These are phyloP conservation scores for Poeciliopsis gracilis DNA, from an alignment of 2,797 vertebrate genomes.

Conservation along the genomic window DNA sequence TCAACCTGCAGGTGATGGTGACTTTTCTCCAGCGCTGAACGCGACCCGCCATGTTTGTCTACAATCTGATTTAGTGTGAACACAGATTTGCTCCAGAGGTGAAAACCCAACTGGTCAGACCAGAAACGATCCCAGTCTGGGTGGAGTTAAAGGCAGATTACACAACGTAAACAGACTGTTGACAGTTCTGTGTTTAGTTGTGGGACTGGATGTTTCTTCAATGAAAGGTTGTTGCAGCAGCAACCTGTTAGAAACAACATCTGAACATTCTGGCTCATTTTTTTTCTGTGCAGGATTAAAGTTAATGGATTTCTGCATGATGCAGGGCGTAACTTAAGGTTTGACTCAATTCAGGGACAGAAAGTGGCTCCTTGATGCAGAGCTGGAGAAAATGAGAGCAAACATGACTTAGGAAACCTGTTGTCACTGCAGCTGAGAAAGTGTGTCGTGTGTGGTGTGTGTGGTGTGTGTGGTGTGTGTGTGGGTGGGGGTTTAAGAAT, in stretches of 20 bases:
- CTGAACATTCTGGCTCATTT: background rate
- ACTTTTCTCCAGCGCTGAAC: background rate
- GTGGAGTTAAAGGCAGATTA: constrained; percentile 5
- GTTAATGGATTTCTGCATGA: background rate
- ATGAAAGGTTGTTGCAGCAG: background rate
- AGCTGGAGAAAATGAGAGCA: constrained; percentile 13
- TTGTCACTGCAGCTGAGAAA: constrained; percentile 73
- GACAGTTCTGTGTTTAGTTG: background rate
- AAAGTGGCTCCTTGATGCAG: constrained; percentile 7
- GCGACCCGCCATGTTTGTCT: background rate
- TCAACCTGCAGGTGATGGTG: background rate
- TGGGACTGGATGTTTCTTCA: background rate
- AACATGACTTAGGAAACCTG: constrained; percentile 45
- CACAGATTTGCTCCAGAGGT: background rate
- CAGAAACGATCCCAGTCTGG: constrained; percentile 4
- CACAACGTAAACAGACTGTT: constrained; percentile 1
- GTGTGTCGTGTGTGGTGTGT: background rate
- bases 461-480: too few relatives aligned
- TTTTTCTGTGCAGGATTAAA: background rate
- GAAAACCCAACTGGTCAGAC: constrained; percentile 43
- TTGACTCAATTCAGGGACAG: background rate
- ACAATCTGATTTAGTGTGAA: background rate
- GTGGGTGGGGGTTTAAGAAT: background rate
- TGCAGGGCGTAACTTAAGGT: background rate
- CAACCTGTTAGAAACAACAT: background rate